These are phyloP conservation scores for Microtus agrestis DNA, from an alignment of 2,797 vertebrate genomes.

Conservation along the genomic window DNA sequence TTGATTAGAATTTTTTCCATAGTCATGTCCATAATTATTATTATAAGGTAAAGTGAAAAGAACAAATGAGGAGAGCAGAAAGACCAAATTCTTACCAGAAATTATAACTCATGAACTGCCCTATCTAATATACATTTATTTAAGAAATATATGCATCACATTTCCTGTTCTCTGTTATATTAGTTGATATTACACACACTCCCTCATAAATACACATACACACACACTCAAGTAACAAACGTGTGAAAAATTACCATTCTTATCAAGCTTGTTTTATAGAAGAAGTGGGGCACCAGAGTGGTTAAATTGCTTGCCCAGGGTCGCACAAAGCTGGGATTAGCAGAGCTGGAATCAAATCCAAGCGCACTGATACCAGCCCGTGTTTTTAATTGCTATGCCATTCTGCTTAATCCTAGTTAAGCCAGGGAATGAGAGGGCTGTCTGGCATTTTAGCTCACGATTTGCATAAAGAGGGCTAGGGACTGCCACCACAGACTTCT, in stretches of 20 bases:
- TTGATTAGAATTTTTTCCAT: background rate
- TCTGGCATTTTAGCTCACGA: background rate
- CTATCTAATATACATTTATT: background rate
- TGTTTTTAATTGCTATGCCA: conserved; percentile 1
- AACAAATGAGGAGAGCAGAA: background rate
- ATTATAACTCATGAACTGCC: background rate
- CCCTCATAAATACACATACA: background rate
- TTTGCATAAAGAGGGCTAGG: background rate
- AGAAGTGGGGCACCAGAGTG: background rate
- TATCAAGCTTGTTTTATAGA: background rate
- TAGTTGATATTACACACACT: background rate
- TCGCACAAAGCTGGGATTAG: background rate
- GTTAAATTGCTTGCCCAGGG: background rate
- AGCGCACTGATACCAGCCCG: background rate
- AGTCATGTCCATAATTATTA: background rate
- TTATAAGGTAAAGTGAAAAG: background rate
- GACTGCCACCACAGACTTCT: background rate
- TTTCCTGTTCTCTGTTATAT: background rate
- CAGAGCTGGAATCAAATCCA: conserved; percentile 45
- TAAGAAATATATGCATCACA: background rate
- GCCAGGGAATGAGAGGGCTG: background rate
- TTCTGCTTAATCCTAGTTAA: conserved; percentile 19
- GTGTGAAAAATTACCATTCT: background rate
- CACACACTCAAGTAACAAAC: background rate
- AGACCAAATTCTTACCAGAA: background rate